Percentiles rank a stretch among this genome's conserved stretches.
These are phyloP conservation scores for Fregetta grallaria DNA, from an alignment of 2,113 vertebrate genomes.

Conservation along the genomic window DNA sequence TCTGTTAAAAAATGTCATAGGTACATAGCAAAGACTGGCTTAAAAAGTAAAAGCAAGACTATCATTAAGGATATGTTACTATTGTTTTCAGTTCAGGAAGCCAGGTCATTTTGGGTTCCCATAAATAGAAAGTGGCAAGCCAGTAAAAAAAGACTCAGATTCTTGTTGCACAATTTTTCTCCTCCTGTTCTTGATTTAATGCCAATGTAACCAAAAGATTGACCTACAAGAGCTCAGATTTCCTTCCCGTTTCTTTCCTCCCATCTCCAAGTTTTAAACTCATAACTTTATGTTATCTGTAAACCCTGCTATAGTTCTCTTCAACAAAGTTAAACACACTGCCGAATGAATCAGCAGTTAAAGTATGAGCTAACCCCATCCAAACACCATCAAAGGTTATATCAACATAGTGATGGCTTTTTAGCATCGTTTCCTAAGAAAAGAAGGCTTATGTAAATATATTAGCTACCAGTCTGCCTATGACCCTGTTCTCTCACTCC, in stretches of 20 bases:
- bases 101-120: conserved; percentile 42
- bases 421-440: background rate
- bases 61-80: background rate
- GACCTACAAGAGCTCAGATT: conserved; percentile 52
- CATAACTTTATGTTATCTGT: background rate
- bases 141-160: background rate
- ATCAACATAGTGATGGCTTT: background rate
- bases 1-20: background rate
- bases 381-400: background rate
- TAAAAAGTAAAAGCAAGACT: background rate
- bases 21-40: background rate
- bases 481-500: background rate
- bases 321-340: background rate
- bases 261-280: background rate
- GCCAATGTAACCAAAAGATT: conserved; percentile 46
- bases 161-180: conserved; percentile 44
- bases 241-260: conserved; percentile 59
- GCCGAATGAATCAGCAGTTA: background rate
- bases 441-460: background rate
- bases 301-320: background rate
- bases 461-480: background rate
- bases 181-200: conserved; percentile 10
- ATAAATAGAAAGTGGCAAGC: conserved; percentile 39
- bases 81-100: conserved; percentile 31
- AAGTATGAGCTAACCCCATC: background rate